Conservation (phyloP, 2,888 invertebrate species). For the Plagodis dolabraria region DNA sequence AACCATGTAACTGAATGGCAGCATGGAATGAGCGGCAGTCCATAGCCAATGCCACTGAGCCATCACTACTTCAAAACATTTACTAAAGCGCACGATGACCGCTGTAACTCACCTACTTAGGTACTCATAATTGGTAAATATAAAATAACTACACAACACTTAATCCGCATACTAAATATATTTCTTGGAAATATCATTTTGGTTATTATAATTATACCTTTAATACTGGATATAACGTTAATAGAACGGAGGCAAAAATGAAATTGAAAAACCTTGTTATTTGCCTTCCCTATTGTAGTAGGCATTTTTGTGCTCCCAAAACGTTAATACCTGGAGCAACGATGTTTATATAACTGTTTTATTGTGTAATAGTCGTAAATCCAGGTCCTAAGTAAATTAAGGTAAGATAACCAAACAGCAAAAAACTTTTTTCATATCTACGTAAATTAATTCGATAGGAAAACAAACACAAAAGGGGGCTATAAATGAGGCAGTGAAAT, state of each 20-base stretch:
- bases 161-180: too few species aligned
- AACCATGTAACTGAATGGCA: too few species aligned
- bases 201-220: too few species aligned
- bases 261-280: conserved; percentile 14
- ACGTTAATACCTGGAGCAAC: neutral
- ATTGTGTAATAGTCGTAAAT: conserved; percentile 27
- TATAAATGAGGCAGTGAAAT: conserved; percentile 62
- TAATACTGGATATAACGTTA: too few species aligned
- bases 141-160: conserved; percentile 9
- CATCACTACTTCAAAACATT: conserved; percentile 41
- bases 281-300: neutral
- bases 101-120: conserved; percentile 37
- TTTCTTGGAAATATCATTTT: too few species aligned
- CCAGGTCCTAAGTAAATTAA: conserved; percentile 36
- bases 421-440: conserved; percentile 44
- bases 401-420: conserved; percentile 43
- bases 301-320: conserved; percentile 6
- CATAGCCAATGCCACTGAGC: too few species aligned
- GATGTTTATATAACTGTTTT: conserved; percentile 15
- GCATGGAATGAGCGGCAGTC: too few species aligned
- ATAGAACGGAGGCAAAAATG: neutral
- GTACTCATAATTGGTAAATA: conserved; percentile 20
- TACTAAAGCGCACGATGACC: conserved; percentile 58
- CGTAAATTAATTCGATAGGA: conserved; percentile 50
- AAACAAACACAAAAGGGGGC: conserved; percentile 56